Evolutionary conservation across 2,888 invertebrate species (phyloP).

Genomic region (Philereme vetulata): DNA sequence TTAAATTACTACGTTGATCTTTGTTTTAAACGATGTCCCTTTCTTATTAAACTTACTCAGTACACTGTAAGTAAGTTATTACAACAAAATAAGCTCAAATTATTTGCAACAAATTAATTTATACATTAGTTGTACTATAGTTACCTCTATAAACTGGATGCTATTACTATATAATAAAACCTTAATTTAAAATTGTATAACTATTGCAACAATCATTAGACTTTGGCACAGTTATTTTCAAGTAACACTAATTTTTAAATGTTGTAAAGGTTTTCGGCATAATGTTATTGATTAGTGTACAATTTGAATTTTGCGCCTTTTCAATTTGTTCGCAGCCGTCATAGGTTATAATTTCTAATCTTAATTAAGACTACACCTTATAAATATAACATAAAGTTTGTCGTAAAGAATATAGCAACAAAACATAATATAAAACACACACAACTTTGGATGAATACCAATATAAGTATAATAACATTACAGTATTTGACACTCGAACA

Average conservation of each 20-base stretch:
- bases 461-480: slow-evolving; percentile 70
- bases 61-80: slow-evolving; percentile 39
- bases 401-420: slow-evolving; percentile 78
- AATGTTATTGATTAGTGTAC: slow-evolving; percentile 16
- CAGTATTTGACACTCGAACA: slow-evolving; percentile 78
- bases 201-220: slow-evolving; percentile 66
- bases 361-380: slow-evolving; percentile 56
- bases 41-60: too few relatives aligned
- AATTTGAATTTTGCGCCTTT: slow-evolving; percentile 28
- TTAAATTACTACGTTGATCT: too few relatives aligned
- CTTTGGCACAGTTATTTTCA: slow-evolving; percentile 70
- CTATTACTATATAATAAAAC: too few relatives aligned
- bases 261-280: slow-evolving; percentile 22
- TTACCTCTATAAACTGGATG: too few relatives aligned
- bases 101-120: slow-evolving; percentile 33
- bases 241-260: slow-evolving; percentile 35
- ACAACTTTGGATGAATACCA: slow-evolving; percentile 80
- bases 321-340: slow-evolving; percentile 57
- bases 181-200: slow-evolving; percentile 44
- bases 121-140: slow-evolving; percentile 3
- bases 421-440: slow-evolving; percentile 77
- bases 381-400: slow-evolving; percentile 65
- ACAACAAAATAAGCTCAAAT: slow-evolving; percentile 40
- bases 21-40: too few relatives aligned
- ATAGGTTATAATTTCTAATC: slow-evolving; percentile 52